Evolutionary conservation across 2,888 invertebrate species (phyloP), one percentile per base, ranked within the genome.

Genomic region (Andrena bicolor): DNA sequence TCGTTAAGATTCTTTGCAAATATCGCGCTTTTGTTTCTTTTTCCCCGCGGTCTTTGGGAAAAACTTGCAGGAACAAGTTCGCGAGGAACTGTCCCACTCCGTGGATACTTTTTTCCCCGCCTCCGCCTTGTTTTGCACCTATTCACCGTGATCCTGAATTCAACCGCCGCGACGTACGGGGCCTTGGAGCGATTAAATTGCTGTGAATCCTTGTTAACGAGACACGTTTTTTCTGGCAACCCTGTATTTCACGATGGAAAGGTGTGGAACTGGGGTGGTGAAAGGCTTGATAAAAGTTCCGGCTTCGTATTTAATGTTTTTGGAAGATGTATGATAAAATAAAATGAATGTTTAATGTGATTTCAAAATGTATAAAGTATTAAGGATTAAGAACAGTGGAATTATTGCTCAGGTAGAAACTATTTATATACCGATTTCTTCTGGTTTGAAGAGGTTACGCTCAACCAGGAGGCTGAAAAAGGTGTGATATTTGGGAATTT

Each of bases 1-100:
- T 82, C 84, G 78, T 87, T 87, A 86, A 77, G 68, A 79, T 84
- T 87, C 79, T 79, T 82, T 82, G 78, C 82, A 83, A 87, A 87
- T 86, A 78, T 80, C 35, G 26, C 30, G 64, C 56, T 56, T 76
- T 77, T 74, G 53, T 87, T 82, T 65, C 51, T 63, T 63, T 58
- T 65, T 63, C 68, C 26, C 23, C 58, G 48, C 16, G 23, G 65
- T 35, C 73, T 63, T 66, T 49, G 51, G 26, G 61, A 66, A 56
- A 76, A 68, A 72, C 65, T 58, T 35, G 64, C 63, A 56, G 65
- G 48, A 41, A 65, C 72, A 26, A 48, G 28, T 72, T 41, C 26
- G 16, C 6, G 8, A 23, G 20, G 26, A 28, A 56, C 51, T 32
- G 30, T 48, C 26, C 32, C 49, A 8, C 35, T 2, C 10, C 13